Evolutionary conservation across 2,888 invertebrate species (phyloP).

Genomic region (Eilema griseolum): DNA sequence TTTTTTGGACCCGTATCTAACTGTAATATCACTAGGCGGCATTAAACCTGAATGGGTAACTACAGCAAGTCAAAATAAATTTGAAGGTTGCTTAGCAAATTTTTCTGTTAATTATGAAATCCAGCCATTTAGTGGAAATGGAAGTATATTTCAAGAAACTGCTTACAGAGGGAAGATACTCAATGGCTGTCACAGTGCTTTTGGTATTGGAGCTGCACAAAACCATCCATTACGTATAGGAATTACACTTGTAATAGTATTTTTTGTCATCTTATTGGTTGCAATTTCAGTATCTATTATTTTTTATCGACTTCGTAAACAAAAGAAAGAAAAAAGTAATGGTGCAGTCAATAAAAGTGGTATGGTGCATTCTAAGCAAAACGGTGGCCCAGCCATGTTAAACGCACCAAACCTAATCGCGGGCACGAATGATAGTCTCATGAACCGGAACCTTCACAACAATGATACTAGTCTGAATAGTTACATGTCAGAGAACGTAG

Average conservation of each 20-base stretch:
- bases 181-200: conserved; percentile 91
- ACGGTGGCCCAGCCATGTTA: conserved; percentile 90
- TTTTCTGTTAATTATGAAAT: conserved; percentile 96
- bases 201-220: conserved; percentile 92
- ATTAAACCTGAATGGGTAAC: conserved; percentile 88
- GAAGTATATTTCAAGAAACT: conserved; percentile 92
- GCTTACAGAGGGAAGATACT: conserved; percentile 91
- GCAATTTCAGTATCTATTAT: conserved; percentile 96
- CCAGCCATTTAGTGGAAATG: conserved; percentile 96
- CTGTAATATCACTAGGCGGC: conserved; percentile 93
- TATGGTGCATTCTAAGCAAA: conserved; percentile 93
- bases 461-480: conserved; percentile 90
- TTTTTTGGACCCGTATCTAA: conserved; percentile 96
- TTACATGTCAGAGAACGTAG: conserved; percentile 91
- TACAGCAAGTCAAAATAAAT: conserved; percentile 87
- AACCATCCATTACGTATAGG: conserved; percentile 96
- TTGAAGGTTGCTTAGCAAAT: conserved; percentile 96
- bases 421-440: conserved; percentile 89
- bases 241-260: conserved; percentile 96
- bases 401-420: conserved; percentile 90
- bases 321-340: conserved; percentile 94
- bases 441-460: conserved; percentile 89
- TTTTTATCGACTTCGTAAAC: conserved; percentile 95
- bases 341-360: conserved; percentile 88
- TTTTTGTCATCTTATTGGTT: conserved; percentile 95